Conservation (phyloP, 2,888 invertebrate species). For the Physocephala rufipes region DNA sequence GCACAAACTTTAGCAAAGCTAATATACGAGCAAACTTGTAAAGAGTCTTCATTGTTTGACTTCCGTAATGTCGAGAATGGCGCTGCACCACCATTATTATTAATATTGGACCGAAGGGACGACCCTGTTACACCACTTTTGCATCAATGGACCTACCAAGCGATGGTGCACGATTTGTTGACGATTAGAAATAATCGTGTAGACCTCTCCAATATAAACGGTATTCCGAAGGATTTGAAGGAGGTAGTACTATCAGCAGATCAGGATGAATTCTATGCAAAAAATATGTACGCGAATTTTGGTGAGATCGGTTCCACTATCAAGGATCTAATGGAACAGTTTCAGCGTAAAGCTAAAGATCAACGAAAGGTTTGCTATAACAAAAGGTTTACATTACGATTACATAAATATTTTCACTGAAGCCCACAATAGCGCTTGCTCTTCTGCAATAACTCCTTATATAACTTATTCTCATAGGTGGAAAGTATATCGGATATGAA, state of each 20-base stretch:
- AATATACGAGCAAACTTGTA: conserved; percentile 83
- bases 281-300: conserved; percentile 95
- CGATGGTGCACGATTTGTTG: conserved; percentile 98
- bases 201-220: conserved; percentile 83
- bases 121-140: conserved; percentile 96
- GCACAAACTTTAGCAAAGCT: conserved; percentile 86
- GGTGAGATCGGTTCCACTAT: conserved; percentile 98
- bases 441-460: not conserved
- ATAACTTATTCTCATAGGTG: conserved; percentile 65
- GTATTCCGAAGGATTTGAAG: conserved; percentile 85
- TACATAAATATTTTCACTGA: too few species aligned
- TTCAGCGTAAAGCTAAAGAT: conserved; percentile 93
- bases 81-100: conserved; percentile 79
- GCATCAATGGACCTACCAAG: conserved; percentile 99
- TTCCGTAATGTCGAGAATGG: conserved; percentile 74
- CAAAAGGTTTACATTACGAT: not conserved
- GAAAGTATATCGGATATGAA: conserved; percentile 99
- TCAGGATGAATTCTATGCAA: conserved; percentile 96
- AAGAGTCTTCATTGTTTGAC: conserved; percentile 89
- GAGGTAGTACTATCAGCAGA: conserved; percentile 95
- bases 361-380: conserved; percentile 76
- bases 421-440: not conserved
- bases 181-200: conserved; percentile 94
- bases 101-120: conserved; percentile 91
- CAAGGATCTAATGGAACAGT: conserved; percentile 96